phyloP scores from a whole-genome alignment of 2,113 vertebrate species.

The Maccullochella peelii region DNA sequence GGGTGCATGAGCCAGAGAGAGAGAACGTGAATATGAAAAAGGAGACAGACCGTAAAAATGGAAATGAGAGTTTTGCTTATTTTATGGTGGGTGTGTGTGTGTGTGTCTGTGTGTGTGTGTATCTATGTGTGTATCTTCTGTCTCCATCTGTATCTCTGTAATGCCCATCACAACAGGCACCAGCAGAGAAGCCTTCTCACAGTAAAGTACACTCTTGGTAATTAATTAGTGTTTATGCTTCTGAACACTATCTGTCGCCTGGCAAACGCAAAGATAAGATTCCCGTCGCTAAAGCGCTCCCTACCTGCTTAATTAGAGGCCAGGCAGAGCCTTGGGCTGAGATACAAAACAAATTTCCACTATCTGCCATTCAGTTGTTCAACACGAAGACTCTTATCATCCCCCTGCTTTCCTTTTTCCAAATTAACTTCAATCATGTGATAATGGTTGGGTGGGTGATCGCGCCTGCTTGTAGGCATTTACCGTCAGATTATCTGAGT shows the following conservation, averaged over 20 bases:
- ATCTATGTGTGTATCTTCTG: constrained; percentile 1
- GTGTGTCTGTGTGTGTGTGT: constrained; percentile 16
- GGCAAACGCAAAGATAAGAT: constrained; percentile 71
- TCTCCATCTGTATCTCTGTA: constrained; percentile 47
- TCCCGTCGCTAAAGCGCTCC: constrained; percentile 50
- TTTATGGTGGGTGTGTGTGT: constrained; percentile 4
- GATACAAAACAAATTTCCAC: constrained; percentile 36
- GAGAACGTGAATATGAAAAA: constrained; percentile 4
- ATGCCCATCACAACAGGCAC: constrained; percentile 30
- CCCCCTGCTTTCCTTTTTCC: constrained; percentile 5
- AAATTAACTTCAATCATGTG: constrained; percentile 65
- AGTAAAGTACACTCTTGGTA: constrained; percentile 49
- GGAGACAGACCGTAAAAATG: constrained; percentile 21
- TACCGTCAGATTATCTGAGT: constrained; percentile 29
- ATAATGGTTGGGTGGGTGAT: constrained; percentile 47
- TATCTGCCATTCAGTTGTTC: constrained; percentile 60
- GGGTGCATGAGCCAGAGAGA: constrained; percentile 11
- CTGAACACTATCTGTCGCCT: constrained; percentile 63
- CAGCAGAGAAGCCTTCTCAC: constrained; percentile 29
- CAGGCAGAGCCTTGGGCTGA: constrained; percentile 44
- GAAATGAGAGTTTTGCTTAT: constrained; percentile 30
- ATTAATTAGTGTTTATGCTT: constrained; percentile 75
- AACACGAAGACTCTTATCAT: constrained; percentile 54
- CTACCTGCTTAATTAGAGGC: constrained; percentile 72
- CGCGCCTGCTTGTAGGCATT: neutral